Evolutionary conservation across 1,140 invertebrate species (phyloP), one percentile per base, ranked within the genome.

Genomic region (Polypedilum vanderplanki): DNA sequence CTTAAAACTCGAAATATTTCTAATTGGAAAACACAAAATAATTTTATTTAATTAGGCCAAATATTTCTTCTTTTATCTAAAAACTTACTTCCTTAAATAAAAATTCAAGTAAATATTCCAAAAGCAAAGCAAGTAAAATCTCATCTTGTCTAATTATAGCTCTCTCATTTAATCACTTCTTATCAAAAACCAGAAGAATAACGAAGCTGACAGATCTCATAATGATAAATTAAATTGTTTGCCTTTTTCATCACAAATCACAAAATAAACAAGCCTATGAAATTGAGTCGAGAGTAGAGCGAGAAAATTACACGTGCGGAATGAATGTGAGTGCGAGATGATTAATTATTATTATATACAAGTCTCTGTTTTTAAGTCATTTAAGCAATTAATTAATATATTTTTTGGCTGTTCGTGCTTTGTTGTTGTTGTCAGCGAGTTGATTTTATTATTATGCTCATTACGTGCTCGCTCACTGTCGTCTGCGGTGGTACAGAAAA

Each of bases 291-390:
- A 70, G 1, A 20, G 17, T 70, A 70, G n/a, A 70, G 65, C 65
- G 17, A 70, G 7, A 70, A 20, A 33, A 33, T 33, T 70, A 70
- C 3, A 70, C 3, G 20, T 18, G 1, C 10, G 2, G 64, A 17
- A 67, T 67, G 64, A 67, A 18, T 33, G 5, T 33, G 24, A 20
- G 7, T 67, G n/a, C 17, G 12, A 7, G 18, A 70, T 18, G 3
- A 9, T 70, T 70, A 70, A 70, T 20, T 20, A 18, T 70, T 70
- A 70, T 70, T 70, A 70, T 70, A 70, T 70, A 70, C 65, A 70
- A 18, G 65, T 70, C 65, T 70, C 65, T 20, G 65, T 70, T 70
- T 70, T 70, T 70, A 70, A 70, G 65, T 70, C 65, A 20, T 18
- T 70, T 20, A 70, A 20, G 20, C 65, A 70, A 20, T 70, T 70